Percentiles rank a stretch among this genome's conserved stretches.
Evolutionary conservation across 2,113 vertebrate genomes (phyloP).

Genomic region (Pterophyllum scalare): DNA sequence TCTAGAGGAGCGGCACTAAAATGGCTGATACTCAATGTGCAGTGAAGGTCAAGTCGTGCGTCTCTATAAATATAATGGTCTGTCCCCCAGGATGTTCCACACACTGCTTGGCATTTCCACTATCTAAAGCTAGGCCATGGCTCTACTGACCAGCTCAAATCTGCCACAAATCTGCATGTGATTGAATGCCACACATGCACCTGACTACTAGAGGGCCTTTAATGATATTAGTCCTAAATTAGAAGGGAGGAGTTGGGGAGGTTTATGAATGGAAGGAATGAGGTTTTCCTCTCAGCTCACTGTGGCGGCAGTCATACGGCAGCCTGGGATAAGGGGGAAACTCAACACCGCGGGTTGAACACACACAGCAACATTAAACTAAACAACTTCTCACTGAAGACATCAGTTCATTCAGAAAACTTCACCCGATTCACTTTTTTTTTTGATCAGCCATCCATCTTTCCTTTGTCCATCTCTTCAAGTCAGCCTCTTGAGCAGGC

Average conservation of each 20-base stretch:
- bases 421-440: neutral
- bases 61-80: conserved; percentile 79
- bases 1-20: conserved; percentile 69
- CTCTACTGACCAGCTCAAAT: conserved; percentile 64
- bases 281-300: conserved; percentile 62
- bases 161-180: conserved; percentile 63
- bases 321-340: conserved; percentile 28
- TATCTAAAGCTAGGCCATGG: conserved; percentile 43
- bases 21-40: conserved; percentile 77
- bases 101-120: conserved; percentile 70
- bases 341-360: conserved; percentile 1
- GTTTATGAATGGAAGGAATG: conserved; percentile 75
- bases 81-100: conserved; percentile 74
- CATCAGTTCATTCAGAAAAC: conserved; percentile 23
- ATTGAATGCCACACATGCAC: conserved; percentile 63
- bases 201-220: conserved; percentile 50
- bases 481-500: conserved; percentile 33
- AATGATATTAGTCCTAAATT: conserved; percentile 57
- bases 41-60: conserved; percentile 77
- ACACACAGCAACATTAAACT: neutral
- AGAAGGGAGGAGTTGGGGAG: conserved; percentile 20
- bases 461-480: conserved; percentile 18
- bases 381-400: neutral
- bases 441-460: neutral
- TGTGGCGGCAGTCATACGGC: conserved; percentile 44